Evolutionary conservation across 2,113 vertebrate species (phyloP).

Genomic region (zebrafish (Danio rerio)): DNA sequence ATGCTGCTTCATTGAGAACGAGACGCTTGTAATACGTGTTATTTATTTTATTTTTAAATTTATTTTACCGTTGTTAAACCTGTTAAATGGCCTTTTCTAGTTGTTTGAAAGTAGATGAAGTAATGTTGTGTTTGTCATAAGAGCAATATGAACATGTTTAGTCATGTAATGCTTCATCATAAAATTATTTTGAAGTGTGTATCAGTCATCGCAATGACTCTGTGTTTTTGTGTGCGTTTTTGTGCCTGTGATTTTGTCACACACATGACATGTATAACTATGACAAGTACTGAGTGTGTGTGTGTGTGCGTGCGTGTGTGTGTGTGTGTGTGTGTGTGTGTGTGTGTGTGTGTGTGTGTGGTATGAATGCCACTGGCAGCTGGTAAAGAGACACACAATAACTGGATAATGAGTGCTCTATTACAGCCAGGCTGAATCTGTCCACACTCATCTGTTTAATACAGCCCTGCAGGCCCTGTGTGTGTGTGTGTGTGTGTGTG

Average conservation of each 20-base stretch:
- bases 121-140: too few relatives aligned
- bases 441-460: slow-evolving; percentile 74
- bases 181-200: background rate
- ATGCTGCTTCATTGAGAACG: too few relatives aligned
- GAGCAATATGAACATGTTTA: background rate
- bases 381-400: slow-evolving; percentile 54
- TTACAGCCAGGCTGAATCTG: slow-evolving; percentile 74
- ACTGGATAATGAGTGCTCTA: slow-evolving; percentile 76
- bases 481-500: slow-evolving; percentile 27
- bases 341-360: background rate
- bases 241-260: slow-evolving; percentile 28
- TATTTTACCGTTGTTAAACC: too few relatives aligned
- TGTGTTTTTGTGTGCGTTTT: slow-evolving; percentile 1
- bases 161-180: background rate
- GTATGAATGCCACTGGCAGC: slow-evolving; percentile 38
- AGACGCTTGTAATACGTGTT: too few relatives aligned
- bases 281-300: slow-evolving; percentile 10
- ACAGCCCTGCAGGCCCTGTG: slow-evolving; percentile 61
- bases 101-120: too few relatives aligned
- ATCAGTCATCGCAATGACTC: background rate
- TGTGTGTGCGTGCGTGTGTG: too few relatives aligned
- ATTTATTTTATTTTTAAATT: too few relatives aligned
- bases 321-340: too few relatives aligned
- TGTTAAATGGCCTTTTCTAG: too few relatives aligned
- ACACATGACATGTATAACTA: background rate